Conservation (phyloP, 2,888 invertebrate species). For the Agrypnus murinus region DNA sequence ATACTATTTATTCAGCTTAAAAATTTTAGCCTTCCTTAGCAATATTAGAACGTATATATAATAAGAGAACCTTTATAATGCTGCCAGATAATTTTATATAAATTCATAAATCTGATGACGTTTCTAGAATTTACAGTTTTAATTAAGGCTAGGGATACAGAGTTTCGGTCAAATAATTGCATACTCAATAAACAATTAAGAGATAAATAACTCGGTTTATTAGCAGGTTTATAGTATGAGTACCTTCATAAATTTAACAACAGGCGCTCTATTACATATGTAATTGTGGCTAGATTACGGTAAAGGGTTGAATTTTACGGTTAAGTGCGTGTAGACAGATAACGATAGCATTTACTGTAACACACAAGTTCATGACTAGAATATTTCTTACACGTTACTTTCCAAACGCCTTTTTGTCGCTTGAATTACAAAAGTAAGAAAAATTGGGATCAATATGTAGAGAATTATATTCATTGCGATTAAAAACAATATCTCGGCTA, state of each 20-base stretch:
- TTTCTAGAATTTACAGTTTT: background rate
- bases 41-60: no score
- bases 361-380: no score
- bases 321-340: background rate
- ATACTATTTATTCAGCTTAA: slow-evolving; percentile 10
- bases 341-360: slow-evolving; percentile 5
- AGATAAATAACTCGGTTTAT: background rate
- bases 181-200: background rate
- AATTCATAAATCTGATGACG: background rate
- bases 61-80: no score
- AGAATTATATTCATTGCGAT: no score
- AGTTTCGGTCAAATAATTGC: background rate
- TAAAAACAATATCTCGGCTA: no score
- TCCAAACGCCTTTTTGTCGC: no score
- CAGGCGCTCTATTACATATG: background rate
- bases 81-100: background rate
- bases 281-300: slow-evolving; percentile 10
- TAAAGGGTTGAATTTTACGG: slow-evolving; percentile 9
- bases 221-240: background rate
- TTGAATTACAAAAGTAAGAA: no score
- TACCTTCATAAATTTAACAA: background rate
- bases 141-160: background rate
- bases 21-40: no score
- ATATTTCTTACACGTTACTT: no score
- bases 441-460: no score